Conservation (phyloP, 2,888 invertebrate genomes). For the Priocnemis perturbator region DNA sequence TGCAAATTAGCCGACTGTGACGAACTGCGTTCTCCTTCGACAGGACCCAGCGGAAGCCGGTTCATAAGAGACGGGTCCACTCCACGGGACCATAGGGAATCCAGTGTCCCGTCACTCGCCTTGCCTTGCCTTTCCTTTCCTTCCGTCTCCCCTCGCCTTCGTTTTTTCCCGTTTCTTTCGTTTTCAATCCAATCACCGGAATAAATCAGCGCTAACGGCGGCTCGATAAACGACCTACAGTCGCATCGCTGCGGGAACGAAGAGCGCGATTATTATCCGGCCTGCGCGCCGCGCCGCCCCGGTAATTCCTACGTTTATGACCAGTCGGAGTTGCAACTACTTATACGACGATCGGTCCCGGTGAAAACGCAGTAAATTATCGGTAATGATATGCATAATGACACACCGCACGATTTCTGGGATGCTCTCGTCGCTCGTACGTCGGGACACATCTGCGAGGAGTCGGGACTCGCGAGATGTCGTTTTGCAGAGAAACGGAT, state of each 20-base stretch:
- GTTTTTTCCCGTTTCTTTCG: too few relatives aligned
- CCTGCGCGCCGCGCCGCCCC: too few relatives aligned
- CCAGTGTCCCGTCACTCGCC: too few relatives aligned
- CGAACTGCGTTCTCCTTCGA: too few relatives aligned
- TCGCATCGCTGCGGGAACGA: not conserved
- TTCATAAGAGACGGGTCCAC: too few relatives aligned
- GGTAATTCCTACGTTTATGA: slow-evolving; percentile 34
- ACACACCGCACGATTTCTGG: slow-evolving; percentile 32
- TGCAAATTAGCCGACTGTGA: too few relatives aligned
- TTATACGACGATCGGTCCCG: slow-evolving; percentile 1
- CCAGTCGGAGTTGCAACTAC: not conserved
- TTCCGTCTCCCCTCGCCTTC: too few relatives aligned
- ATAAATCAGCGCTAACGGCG: slow-evolving; percentile 17
- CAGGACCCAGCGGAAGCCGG: too few relatives aligned
- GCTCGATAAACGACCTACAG: slow-evolving; percentile 9
- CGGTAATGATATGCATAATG: slow-evolving; percentile 47
- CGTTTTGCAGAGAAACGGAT: too few relatives aligned
- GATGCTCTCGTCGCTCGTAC: slow-evolving; percentile 15
- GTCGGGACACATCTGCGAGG: slow-evolving; percentile 17
- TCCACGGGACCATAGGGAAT: too few relatives aligned
- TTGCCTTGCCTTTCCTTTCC: too few relatives aligned
- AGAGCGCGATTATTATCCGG: slow-evolving; percentile 14
- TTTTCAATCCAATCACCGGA: slow-evolving; percentile 1
- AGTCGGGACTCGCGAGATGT: too few relatives aligned
- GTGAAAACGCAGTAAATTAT: slow-evolving; percentile 52